Conservation (phyloP, 2,888 invertebrate genomes). For the Sinotaia quadrata region DNA sequence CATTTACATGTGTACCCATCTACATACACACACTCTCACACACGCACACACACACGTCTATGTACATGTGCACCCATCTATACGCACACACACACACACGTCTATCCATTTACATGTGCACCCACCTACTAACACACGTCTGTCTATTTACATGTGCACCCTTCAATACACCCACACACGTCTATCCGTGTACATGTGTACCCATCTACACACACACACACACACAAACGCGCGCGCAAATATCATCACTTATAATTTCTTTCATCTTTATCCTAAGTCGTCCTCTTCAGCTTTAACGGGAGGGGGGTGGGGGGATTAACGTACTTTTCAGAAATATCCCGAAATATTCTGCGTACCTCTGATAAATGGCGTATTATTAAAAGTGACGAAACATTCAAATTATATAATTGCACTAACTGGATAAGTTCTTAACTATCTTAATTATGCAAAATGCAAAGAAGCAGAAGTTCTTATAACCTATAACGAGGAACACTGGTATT, state of each 20-base stretch:
- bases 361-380: too few species aligned
- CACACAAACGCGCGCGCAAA: not conserved
- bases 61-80: not conserved
- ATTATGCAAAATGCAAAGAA: too few species aligned
- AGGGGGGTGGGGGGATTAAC: too few species aligned
- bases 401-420: too few species aligned
- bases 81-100: not conserved
- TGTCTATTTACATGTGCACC: not conserved
- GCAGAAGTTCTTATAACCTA: too few species aligned
- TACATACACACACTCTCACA: conserved; percentile 4
- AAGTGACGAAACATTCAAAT: too few species aligned
- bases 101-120: not conserved
- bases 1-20: not conserved
- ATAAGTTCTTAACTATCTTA: too few species aligned
- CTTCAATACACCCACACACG: not conserved
- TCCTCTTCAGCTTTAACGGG: too few species aligned
- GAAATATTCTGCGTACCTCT: too few species aligned
- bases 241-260: not conserved
- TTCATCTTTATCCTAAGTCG: too few species aligned
- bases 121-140: not conserved
- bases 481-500: too few species aligned
- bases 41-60: not conserved
- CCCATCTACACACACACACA: conserved; percentile 8
- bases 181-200: not conserved
- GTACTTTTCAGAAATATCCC: too few species aligned